Conservation (phyloP, 2,113 vertebrate genomes). For the Perca fluviatilis region DNA sequence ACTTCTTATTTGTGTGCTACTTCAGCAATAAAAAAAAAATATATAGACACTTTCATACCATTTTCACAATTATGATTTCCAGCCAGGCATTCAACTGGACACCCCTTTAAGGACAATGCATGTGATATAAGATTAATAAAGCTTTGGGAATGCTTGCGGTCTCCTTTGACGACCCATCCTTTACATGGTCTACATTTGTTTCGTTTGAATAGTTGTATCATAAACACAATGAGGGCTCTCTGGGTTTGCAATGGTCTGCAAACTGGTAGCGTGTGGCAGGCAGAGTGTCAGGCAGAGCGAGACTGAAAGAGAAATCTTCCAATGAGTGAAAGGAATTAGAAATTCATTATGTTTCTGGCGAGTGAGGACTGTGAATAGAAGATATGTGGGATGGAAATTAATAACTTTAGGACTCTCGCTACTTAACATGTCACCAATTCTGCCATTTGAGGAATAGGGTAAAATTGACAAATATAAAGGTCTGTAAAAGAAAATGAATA, state of each 20-base stretch:
- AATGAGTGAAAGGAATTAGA: conserved; percentile 56
- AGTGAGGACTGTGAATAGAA: conserved; percentile 34
- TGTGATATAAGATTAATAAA: conserved; percentile 62
- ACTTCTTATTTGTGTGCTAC: conserved; percentile 12
- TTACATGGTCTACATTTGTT: conserved; percentile 53
- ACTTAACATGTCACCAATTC: conserved; percentile 42
- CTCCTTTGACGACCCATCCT: conserved; percentile 48
- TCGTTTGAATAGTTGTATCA: conserved; percentile 43
- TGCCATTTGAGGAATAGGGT: conserved; percentile 4
- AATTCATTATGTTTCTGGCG: conserved; percentile 54
- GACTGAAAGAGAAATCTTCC: conserved; percentile 59
- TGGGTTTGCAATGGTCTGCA: conserved; percentile 44
- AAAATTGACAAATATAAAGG: background rate
- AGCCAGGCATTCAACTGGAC: conserved; percentile 37
- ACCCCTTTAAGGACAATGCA: conserved; percentile 49
- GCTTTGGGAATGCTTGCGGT: conserved; percentile 35
- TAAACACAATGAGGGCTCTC: conserved; percentile 42
- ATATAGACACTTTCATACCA: background rate
- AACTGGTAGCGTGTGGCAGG: conserved; percentile 46
- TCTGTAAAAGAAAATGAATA: conserved; percentile 37
- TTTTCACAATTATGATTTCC: conserved; percentile 44
- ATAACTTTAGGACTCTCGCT: conserved; percentile 38
- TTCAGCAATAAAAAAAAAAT: conserved; percentile 7
- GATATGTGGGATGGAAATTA: conserved; percentile 34
- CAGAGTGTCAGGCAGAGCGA: conserved; percentile 48